Evolutionary conservation across 64 coral and sea anemone genomes (phyloP), one percentile per base, ranked within the genome.

Genomic region (Orbicella faveolata): DNA sequence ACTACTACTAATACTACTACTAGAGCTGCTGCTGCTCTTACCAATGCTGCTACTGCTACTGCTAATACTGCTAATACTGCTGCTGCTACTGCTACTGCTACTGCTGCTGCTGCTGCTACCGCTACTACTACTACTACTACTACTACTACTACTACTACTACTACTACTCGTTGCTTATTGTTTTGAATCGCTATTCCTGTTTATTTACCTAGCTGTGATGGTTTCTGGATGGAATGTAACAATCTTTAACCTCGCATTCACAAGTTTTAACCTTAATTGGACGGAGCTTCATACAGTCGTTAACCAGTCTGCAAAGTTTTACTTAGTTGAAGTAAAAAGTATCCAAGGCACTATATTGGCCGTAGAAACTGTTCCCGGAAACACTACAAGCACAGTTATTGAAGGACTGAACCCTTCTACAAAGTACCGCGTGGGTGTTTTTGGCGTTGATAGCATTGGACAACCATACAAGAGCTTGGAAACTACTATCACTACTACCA

Each of bases 401-500:
- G 51, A 17, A 8, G 36, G 75, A 23, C 36, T 77, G 19, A 77
- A 15, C 13, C 75, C 75, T 0, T 20, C 39, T 20, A 18, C 75
- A 6, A 77, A 48, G 13, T 77, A 77, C 10, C 35, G 17, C 12
- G 35, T 77, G 3, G 2, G 14, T 23, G 19, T 77, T 4, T 77
- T 41, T 77, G 75, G 75, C 25, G 9, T 77, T 48, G 75, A 77
- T 48, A 36, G 39, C 16, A 4, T 34, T 51, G 75, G 75, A 19
- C 75, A 77, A 77, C 36, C 75, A 13, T 77, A 77, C 75, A 77
- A 77, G 37, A 77, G 36, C 39, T 21, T 41, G 2, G 75, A 77
- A 51, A 77, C 13, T 51, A 0, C 21, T 17, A 17, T 37, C 21
- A 19, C 75, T 18, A 77, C 75, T 48, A 48, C 11, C 0, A 4